A percentile compares a stretch with the other conserved stretches of the same genome.
Conservation (phyloP, 1,140 invertebrate genomes). For the Procambarus virginalis region DNA sequence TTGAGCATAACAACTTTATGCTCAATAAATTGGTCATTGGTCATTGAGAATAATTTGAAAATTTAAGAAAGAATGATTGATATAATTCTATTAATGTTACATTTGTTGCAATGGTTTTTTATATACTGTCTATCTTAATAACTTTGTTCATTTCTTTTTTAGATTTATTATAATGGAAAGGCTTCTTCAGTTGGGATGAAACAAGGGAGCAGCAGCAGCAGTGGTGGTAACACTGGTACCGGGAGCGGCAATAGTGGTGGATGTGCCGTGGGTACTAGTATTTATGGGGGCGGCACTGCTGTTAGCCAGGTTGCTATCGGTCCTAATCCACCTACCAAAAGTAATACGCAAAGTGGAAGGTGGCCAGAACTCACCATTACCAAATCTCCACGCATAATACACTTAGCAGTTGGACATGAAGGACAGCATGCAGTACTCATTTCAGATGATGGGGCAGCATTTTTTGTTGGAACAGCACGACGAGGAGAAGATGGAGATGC, state of each 20-base stretch:
- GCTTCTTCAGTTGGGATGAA: conserved; percentile 84
- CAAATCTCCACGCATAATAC: conserved; percentile 84
- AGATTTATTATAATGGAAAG: conserved; percentile 87
- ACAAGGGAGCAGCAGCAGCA: conserved; percentile 74
- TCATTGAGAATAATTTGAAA: too few species aligned
- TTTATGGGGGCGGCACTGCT: not conserved
- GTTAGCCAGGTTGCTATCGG: not conserved
- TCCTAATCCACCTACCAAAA: not conserved
- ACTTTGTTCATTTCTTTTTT: conserved; percentile 57
- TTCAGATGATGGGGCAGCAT: conserved; percentile 90
- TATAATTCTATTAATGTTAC: not conserved
- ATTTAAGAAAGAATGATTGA: not conserved
- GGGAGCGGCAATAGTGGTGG: conserved; percentile 9
- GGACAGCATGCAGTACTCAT: conserved; percentile 91
- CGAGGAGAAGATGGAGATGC: conserved; percentile 95
- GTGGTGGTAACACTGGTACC: conserved; percentile 28
- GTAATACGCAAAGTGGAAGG: conserved; percentile 76
- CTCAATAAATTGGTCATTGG: too few species aligned
- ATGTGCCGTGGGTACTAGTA: conserved; percentile 3
- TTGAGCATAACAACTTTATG: too few species aligned
- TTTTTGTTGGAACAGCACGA: conserved; percentile 90
- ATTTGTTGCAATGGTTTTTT: too few species aligned
- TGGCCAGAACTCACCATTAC: conserved; percentile 85
- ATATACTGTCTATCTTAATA: not conserved
- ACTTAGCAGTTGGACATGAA: conserved; percentile 93